Conservation (phyloP, 2,888 invertebrate species). For the Agonopterix subpropinquella region DNA sequence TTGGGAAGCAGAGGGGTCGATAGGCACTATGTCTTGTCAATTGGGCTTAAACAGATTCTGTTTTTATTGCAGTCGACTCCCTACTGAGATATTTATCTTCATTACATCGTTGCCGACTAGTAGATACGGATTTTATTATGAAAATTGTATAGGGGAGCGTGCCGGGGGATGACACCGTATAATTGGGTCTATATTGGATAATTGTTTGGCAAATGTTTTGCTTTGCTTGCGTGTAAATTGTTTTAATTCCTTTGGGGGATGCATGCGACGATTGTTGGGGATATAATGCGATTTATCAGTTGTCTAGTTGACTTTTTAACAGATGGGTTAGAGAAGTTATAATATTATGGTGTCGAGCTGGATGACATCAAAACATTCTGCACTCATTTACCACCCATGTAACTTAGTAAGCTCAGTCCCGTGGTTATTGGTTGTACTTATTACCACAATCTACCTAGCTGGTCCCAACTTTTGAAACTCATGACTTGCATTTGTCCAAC, state of each 20-base stretch:
- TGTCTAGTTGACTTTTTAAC: no score
- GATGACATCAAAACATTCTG: no score
- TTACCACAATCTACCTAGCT: no score
- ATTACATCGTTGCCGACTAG: constrained; percentile 56
- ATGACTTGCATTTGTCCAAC: no score
- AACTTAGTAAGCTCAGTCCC: no score
- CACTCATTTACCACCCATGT: no score
- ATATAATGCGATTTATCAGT: no score
- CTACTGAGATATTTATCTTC: constrained; percentile 68
- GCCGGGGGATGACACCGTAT: constrained; percentile 50
- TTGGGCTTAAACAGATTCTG: constrained; percentile 66
- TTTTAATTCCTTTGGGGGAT: constrained; percentile 42
- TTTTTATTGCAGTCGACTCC: constrained; percentile 63
- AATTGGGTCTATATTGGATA: constrained; percentile 65
- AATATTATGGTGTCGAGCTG: no score
- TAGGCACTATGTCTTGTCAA: constrained; percentile 60
- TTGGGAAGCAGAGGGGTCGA: constrained; percentile 25
- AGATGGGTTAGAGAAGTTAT: no score
- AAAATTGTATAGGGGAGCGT: constrained; percentile 52
- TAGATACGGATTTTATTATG: constrained; percentile 66
- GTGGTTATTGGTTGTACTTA: no score
- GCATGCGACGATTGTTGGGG: neutral
- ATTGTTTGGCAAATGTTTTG: constrained; percentile 56
- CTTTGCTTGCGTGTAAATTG: constrained; percentile 38
- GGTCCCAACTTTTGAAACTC: no score